Conservation (phyloP, 2,113 vertebrate species). For the Ailurus styani region DNA sequence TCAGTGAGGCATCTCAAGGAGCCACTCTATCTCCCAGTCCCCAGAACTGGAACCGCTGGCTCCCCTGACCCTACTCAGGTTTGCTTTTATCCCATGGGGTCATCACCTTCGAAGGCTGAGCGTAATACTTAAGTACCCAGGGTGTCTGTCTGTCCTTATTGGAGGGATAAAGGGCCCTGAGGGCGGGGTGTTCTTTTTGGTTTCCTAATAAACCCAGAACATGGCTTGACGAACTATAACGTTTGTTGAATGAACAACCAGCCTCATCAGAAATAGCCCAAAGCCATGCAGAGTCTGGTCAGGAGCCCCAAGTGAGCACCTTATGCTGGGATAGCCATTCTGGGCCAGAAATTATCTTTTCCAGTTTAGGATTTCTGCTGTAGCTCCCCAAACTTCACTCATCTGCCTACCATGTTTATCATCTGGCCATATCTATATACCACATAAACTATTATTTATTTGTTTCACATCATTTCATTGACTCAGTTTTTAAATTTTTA, state of each 20-base stretch:
- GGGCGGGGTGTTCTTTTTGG: neutral
- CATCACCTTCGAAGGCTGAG: accelerated
- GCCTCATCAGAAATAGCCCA: neutral
- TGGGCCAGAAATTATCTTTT: neutral
- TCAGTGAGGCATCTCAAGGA: neutral
- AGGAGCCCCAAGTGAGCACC: neutral
- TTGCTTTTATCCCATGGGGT: neutral
- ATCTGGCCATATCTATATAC: neutral
- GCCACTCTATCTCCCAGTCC: neutral
- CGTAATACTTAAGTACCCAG: neutral
- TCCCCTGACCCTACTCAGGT: neutral
- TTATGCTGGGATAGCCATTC: neutral
- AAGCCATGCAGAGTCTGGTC: neutral
- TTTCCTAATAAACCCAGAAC: neutral
- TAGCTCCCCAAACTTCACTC: neutral
- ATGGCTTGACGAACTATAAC: neutral
- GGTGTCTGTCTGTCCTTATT: neutral
- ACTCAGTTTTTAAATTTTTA: neutral
- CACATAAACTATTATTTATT: neutral
- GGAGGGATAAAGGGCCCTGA: neutral
- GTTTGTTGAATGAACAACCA: neutral
- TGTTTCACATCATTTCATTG: too few relatives aligned
- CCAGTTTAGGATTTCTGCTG: neutral
- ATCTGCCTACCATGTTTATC: neutral
- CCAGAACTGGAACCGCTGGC: neutral